phyloP scores from a whole-genome alignment of 2,113 vertebrate genomes.

The Gasterosteus nipponicus region DNA sequence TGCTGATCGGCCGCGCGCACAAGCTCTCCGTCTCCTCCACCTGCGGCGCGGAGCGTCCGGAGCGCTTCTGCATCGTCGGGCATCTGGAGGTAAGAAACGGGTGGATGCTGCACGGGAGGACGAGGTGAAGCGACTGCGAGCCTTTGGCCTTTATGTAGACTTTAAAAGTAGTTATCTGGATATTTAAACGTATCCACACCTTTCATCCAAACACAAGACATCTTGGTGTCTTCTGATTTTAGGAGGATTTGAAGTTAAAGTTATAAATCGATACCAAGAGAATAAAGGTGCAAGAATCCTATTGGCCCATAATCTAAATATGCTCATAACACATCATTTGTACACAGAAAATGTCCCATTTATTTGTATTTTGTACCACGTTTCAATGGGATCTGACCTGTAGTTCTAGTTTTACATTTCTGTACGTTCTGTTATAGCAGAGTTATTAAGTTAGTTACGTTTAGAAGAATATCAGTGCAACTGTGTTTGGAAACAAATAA shows the following conservation, averaged over 20 bases:
- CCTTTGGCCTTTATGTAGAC: no score
- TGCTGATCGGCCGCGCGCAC: slow-evolving; percentile 90
- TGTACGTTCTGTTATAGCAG: not conserved
- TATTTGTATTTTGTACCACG: not conserved
- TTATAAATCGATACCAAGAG: not conserved
- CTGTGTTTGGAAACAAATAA: not conserved
- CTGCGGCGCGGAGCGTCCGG: slow-evolving; percentile 85
- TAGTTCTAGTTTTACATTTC: not conserved
- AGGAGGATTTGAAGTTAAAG: not conserved
- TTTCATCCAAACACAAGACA: not conserved
- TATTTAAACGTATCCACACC: not conserved
- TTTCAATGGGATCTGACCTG: not conserved
- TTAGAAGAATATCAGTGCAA: not conserved
- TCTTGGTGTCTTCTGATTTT: no score
- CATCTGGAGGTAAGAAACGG: slow-evolving; percentile 86
- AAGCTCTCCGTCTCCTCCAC: slow-evolving; percentile 88
- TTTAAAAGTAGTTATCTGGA: not conserved
- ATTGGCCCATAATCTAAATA: not conserved
- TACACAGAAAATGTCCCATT: not conserved
- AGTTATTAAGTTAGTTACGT: not conserved
- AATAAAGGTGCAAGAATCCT: not conserved
- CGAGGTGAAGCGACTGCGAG: no score
- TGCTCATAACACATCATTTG: not conserved
- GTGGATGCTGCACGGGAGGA: not conserved
- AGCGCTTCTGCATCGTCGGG: slow-evolving; percentile 91